Conservation (phyloP, 2,888 invertebrate species). For the Torymus texanus region DNA sequence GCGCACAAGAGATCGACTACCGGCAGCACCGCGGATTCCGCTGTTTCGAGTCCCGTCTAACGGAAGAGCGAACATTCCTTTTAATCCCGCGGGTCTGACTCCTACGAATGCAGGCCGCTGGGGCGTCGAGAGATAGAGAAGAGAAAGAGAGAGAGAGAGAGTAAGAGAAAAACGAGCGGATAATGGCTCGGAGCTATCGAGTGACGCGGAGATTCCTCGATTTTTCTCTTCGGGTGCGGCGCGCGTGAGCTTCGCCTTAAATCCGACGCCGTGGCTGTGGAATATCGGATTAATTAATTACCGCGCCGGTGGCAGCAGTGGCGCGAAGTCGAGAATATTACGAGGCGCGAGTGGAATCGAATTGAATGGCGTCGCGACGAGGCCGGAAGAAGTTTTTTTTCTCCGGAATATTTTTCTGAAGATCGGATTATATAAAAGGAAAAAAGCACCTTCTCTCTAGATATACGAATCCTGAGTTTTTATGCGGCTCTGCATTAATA, state of each 20-base stretch:
- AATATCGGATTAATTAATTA: slow-evolving; percentile 6
- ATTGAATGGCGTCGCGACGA: too few species aligned
- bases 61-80: slow-evolving; percentile 61
- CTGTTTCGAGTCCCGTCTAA: slow-evolving; percentile 59
- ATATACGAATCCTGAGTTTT: too few species aligned
- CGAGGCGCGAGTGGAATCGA: too few species aligned
- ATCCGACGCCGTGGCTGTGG: neutral
- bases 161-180: slow-evolving; percentile 27
- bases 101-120: slow-evolving; percentile 28
- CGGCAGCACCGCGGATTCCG: slow-evolving; percentile 46
- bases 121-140: neutral
- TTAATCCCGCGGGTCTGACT: slow-evolving; percentile 63
- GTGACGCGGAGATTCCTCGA: neutral
- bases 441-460: too few species aligned
- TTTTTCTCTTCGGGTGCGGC: neutral
- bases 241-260: too few species aligned
- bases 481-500: too few species aligned
- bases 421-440: too few species aligned
- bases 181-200: slow-evolving; percentile 22
- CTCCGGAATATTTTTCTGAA: too few species aligned
- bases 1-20: slow-evolving; percentile 54
- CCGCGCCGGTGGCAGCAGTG: neutral
- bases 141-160: slow-evolving; percentile 18
- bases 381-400: too few species aligned
- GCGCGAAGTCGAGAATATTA: too few species aligned